A percentile compares a stretch with the other conserved stretches of the same genome.
These are phyloP conservation scores for Thymelicus acteon DNA, from an alignment of 2,888 invertebrate genomes.

Conservation along the genomic window DNA sequence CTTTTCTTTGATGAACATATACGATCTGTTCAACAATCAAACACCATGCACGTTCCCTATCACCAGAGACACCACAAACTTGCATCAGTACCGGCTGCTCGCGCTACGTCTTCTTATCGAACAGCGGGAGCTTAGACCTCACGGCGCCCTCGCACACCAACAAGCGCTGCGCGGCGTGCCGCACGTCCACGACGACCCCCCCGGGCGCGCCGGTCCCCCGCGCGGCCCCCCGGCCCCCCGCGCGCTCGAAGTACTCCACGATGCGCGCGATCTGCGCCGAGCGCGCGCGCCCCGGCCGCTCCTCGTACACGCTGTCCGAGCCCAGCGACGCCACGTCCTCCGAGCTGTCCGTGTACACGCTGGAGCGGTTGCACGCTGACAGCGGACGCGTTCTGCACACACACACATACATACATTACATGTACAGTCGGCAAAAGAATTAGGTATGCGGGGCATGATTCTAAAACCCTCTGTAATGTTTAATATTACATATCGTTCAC, in stretches of 20 bases:
- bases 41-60: too few species aligned
- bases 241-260: slow-evolving; percentile 94
- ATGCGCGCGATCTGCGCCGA: slow-evolving; percentile 91
- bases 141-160: slow-evolving; percentile 95
- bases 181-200: slow-evolving; percentile 59
- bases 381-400: slow-evolving; percentile 68
- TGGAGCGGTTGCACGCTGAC: slow-evolving; percentile 87
- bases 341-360: slow-evolving; percentile 94
- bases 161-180: slow-evolving; percentile 86
- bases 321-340: slow-evolving; percentile 94
- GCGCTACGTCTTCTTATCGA: slow-evolving; percentile 87
- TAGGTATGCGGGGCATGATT: too few species aligned
- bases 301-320: slow-evolving; percentile 90
- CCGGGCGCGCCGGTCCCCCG: slow-evolving; percentile 51
- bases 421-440: too few species aligned
- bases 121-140: slow-evolving; percentile 92
- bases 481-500: too few species aligned
- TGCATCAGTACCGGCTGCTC: too few species aligned
- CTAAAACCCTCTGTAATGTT: too few species aligned
- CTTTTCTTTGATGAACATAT: too few species aligned
- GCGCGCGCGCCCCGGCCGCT: slow-evolving; percentile 84
- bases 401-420: too few species aligned
- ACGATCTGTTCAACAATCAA: too few species aligned
- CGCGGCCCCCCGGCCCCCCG: slow-evolving; percentile 52
- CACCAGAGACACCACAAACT: too few species aligned